Percentiles rank a stretch among this genome's conserved stretches.
Conservation (phyloP, 2,797 vertebrate genomes). For the Vultur gryphus region DNA sequence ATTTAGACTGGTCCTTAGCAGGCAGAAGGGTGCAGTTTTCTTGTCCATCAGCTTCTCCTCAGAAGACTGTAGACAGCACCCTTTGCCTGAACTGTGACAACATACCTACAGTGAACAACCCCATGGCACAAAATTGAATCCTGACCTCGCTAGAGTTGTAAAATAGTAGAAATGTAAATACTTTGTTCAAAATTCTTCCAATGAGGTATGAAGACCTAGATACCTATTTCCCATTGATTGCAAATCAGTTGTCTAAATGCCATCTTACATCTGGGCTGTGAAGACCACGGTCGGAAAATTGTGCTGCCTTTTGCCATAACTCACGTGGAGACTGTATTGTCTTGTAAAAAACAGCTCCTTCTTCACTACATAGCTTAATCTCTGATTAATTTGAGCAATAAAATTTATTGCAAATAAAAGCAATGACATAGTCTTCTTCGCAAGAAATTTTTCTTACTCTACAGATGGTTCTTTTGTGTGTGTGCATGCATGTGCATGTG, state of each 20-base stretch:
- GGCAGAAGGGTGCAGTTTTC: not conserved
- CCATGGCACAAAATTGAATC: not conserved
- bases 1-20: not conserved
- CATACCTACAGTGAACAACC: not conserved
- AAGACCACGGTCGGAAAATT: not conserved
- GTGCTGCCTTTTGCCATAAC: not conserved
- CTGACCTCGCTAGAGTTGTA: not conserved
- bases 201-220: not conserved
- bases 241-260: not conserved
- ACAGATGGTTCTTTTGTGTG: not conserved
- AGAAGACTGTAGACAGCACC: not conserved
- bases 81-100: not conserved
- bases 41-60: not conserved
- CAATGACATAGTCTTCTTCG: not conserved
- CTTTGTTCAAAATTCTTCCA: not conserved
- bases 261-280: not conserved
- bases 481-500: fast-evolving
- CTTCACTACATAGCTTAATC: not conserved
- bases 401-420: not conserved
- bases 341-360: not conserved
- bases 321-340: not conserved
- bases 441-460: not conserved
- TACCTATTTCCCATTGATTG: not conserved
- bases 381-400: not conserved
- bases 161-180: not conserved